phyloP scores from a whole-genome alignment of 2,797 vertebrate genomes.

The Poecilia wingei region DNA sequence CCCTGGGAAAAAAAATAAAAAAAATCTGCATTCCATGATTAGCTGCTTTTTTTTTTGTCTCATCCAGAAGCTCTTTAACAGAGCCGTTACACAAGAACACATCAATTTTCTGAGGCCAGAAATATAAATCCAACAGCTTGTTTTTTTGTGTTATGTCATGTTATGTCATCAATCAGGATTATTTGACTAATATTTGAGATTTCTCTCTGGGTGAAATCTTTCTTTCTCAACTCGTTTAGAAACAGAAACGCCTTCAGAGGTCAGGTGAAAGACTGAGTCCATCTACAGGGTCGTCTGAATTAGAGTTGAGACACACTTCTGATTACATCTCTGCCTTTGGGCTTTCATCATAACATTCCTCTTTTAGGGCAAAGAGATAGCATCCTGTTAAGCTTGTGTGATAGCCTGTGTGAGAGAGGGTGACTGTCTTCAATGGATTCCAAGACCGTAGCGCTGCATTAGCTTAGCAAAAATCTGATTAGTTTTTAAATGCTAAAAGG shows the following conservation, averaged over 20 bases:
- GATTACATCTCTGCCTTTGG: constrained; percentile 44
- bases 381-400: constrained; percentile 48
- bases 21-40: neutral
- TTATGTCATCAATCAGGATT: neutral
- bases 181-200: neutral
- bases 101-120: constrained; percentile 6
- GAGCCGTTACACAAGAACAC: neutral
- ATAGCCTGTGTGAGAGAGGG: constrained; percentile 18
- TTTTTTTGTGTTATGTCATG: neutral
- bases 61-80: constrained; percentile 3
- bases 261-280: constrained; percentile 11
- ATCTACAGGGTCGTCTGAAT: constrained; percentile 59
- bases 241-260: neutral
- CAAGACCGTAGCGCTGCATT: constrained; percentile 12
- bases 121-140: constrained; percentile 1
- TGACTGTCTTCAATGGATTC: constrained; percentile 16
- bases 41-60: constrained; percentile 3
- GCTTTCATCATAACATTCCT: constrained; percentile 51
- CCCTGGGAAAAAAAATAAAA: constrained; percentile 6
- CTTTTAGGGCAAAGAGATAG: constrained; percentile 53
- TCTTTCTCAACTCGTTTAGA: neutral
- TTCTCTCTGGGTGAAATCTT: neutral
- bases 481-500: neutral
- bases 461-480: neutral
- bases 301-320: constrained; percentile 35